A percentile compares a stretch with the other conserved stretches of the same genome.
Conservation (phyloP, 2,888 invertebrate genomes). For the Trachelus stipa region DNA sequence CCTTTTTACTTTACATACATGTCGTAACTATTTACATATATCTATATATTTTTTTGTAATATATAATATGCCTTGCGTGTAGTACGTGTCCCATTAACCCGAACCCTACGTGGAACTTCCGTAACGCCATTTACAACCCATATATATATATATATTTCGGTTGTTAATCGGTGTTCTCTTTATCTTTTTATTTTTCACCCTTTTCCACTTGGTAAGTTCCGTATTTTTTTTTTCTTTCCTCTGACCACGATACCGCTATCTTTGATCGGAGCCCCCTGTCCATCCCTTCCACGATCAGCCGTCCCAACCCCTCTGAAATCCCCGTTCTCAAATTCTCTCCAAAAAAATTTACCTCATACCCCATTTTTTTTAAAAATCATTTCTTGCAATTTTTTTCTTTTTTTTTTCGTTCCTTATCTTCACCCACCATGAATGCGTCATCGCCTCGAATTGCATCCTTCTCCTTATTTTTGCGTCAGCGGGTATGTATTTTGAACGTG, state of each 20-base stretch:
- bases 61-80: not conserved
- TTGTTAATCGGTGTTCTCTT: not conserved
- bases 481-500: not conserved
- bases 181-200: not conserved
- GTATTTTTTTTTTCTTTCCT: not conserved
- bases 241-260: not conserved
- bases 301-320: not conserved
- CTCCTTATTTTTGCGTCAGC: not conserved
- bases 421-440: slow-evolving; percentile 11
- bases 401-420: slow-evolving; percentile 8
- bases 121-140: not conserved
- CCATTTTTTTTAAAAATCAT: slow-evolving; percentile 13
- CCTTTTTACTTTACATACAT: not conserved
- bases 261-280: not conserved
- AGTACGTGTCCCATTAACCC: not conserved
- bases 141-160: too few species aligned
- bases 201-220: not conserved
- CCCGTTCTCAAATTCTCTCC: not conserved
- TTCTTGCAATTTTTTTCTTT: slow-evolving; percentile 6
- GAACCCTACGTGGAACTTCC: not conserved
- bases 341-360: not conserved
- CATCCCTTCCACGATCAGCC: too few species aligned
- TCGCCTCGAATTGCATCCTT: slow-evolving; percentile 14
- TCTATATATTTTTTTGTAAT: slow-evolving; percentile 8
- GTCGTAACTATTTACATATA: not conserved